Percentiles rank a stretch among this genome's conserved stretches.
Conservation (phyloP, 2,113 vertebrate species). For the Brachyhypopomus gauderio region DNA sequence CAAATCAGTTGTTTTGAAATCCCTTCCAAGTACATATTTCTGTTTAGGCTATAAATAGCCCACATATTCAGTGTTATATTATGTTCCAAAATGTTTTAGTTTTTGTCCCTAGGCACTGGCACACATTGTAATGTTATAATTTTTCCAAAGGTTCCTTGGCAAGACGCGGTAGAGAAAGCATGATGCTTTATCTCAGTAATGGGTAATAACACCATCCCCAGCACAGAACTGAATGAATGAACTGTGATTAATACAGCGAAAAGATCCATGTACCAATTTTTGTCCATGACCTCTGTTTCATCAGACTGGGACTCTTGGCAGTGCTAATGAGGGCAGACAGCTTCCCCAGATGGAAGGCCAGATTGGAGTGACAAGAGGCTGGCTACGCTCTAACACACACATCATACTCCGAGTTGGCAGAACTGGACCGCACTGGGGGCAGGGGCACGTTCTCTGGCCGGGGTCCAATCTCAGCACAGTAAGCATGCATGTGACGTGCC, state of each 20-base stretch:
- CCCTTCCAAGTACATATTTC: background rate
- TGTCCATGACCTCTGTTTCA: conserved; percentile 17
- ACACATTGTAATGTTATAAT: background rate
- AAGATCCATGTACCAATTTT: too few relatives aligned
- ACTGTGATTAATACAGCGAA: conserved; percentile 2
- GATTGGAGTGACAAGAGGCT: background rate
- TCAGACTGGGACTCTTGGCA: conserved; percentile 14
- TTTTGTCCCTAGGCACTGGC: background rate
- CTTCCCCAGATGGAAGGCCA: conserved; percentile 30
- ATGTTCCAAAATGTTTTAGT: background rate
- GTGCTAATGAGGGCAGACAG: conserved; percentile 21
- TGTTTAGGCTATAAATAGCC: background rate
- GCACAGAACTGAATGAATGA: background rate
- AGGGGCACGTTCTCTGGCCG: conserved; percentile 2
- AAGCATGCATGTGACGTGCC: background rate
- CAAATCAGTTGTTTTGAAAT: background rate
- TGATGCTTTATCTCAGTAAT: background rate
- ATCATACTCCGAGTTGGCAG: conserved; percentile 4
- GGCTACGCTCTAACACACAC: conserved; percentile 9
- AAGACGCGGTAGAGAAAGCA: background rate
- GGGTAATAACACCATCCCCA: background rate
- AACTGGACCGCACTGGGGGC: conserved; percentile 12
- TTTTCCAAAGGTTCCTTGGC: conserved; percentile 19
- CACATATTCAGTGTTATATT: background rate
- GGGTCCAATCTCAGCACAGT: background rate